Base-by-base conservation (phyloP, 2,888 invertebrate genomes). In the Nephrotoma guestfalica region DNA sequence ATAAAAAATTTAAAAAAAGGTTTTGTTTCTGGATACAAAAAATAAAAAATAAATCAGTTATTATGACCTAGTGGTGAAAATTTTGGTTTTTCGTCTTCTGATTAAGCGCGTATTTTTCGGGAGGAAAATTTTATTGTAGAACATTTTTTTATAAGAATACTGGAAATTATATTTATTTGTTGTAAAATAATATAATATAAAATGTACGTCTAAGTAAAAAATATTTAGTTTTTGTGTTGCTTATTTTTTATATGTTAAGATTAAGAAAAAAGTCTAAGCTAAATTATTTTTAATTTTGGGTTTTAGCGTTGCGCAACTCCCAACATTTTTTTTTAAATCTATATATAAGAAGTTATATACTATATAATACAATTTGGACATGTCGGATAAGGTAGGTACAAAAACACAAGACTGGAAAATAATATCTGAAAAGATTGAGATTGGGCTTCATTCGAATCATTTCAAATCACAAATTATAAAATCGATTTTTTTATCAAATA, bases 361-460 rank as follows among this genome's bases (percentile, higher is more conserved):
- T 41, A 41, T 41, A 41, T n/a, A 57, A 57, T 43, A 42, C 15
- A 18, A 85, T 6, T 43, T 41, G 57, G 86, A 86, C 86, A 86
- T 86, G 86, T 86, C 86, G 41, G 86, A 86, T 51, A 86, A 86
- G 86, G 86, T 86, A 86, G 86, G 86, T 86, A 84, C 13, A 30
- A 30, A 30, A 30, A 30, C 30, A 30, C 30, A 41, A 84, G 15
- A 42, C 41, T 84, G 84, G 41, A 41, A 84, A 84, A 84, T n/a
- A 84, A 84, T 84, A 15, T 84, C 42, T 84, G 84, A 84, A 41
- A 41, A 42, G 41, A 7, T 41, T 84, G 84, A 15, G 41, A 84
- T 41, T 84, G 42, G 41, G 84, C 42, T 84, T 84, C 42, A 84
- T 84, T 84, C 42, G 41, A 84, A 84, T 84, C 84, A 84, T 84